A percentile compares a stretch with the other conserved stretches of the same genome.
Conservation (phyloP, 1,140 invertebrate genomes). For the Muscidifurax raptorellus region DNA sequence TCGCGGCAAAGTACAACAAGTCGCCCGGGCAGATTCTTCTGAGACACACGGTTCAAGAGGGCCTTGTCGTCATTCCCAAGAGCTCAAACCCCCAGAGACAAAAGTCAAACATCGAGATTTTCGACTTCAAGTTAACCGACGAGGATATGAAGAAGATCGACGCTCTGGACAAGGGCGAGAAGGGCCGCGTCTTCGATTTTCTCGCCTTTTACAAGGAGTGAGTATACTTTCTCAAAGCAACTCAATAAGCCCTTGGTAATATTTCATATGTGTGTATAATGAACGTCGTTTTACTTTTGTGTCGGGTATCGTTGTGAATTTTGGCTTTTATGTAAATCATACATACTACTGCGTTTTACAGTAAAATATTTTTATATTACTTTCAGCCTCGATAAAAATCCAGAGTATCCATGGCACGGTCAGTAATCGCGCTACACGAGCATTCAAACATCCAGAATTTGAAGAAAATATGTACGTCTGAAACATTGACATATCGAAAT, state of each 20-base stretch:
- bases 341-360: background rate
- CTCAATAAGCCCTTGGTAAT: too few species aligned
- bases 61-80: slow-evolving; percentile 89
- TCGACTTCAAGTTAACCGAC: slow-evolving; percentile 76
- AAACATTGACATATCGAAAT: background rate
- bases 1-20: slow-evolving; percentile 83
- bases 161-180: slow-evolving; percentile 75
- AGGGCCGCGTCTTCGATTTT: slow-evolving; percentile 78
- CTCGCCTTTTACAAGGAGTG: slow-evolving; percentile 76
- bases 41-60: slow-evolving; percentile 83
- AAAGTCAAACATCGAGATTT: slow-evolving; percentile 79
- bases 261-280: background rate
- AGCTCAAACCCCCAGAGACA: slow-evolving; percentile 84
- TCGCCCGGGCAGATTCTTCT: slow-evolving; percentile 86
- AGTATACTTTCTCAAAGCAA: slow-evolving; percentile 39
- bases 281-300: background rate
- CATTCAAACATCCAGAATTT: background rate
- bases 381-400: slow-evolving; percentile 36
- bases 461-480: background rate
- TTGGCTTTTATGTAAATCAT: background rate
- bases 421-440: background rate
- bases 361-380: background rate
- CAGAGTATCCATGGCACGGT: slow-evolving; percentile 32
- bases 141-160: slow-evolving; percentile 76
- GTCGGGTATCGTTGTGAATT: background rate